Evolutionary conservation across 2,888 invertebrate genomes (phyloP).

Genomic region (Lepidonotus clava): DNA sequence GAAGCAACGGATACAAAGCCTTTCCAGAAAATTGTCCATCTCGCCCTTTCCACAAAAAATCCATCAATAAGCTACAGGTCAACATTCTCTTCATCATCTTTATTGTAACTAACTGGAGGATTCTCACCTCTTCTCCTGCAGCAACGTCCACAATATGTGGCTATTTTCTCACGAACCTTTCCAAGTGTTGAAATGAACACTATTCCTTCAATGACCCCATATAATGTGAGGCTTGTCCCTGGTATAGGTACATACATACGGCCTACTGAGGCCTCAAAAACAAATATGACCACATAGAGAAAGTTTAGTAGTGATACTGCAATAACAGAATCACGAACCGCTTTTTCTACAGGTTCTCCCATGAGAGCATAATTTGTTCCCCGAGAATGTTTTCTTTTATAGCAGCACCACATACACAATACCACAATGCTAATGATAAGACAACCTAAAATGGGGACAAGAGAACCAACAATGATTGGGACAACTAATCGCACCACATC

Average conservation of each 20-base stretch:
- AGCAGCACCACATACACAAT: slow-evolving; percentile 6
- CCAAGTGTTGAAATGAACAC: neutral
- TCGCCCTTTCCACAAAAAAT: no score
- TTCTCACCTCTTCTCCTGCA: neutral
- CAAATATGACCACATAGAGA: neutral
- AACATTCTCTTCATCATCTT: neutral
- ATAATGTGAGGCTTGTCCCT: neutral
- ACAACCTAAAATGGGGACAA: neutral
- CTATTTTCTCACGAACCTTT: neutral
- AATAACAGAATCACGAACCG: neutral
- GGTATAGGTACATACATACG: neutral
- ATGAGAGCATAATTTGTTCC: neutral
- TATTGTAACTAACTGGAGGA: neutral
- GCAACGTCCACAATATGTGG: neutral
- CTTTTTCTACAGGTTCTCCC: neutral
- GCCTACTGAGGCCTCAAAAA: neutral
- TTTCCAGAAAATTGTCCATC: no score
- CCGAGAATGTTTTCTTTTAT: neutral
- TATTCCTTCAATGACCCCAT: neutral
- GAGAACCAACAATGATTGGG: neutral
- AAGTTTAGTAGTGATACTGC: neutral
- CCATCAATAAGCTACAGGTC: no score
- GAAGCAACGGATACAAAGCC: no score
- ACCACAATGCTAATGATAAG: neutral
- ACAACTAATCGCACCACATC: no score